These are phyloP conservation scores for Sesia apiformis DNA, from an alignment of 2,888 invertebrate genomes.

Conservation along the genomic window DNA sequence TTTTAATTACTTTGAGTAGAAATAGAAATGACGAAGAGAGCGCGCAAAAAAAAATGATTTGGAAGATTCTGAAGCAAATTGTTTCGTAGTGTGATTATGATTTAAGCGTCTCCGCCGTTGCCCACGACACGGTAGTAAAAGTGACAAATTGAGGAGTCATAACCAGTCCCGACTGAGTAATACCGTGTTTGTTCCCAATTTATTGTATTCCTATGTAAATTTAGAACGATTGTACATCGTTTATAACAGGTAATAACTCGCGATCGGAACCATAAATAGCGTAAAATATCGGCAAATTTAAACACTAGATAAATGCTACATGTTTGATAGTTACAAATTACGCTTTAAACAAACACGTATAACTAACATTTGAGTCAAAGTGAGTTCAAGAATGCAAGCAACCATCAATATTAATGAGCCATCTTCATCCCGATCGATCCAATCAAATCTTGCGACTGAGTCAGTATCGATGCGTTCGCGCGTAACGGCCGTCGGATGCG, in stretches of 20 bases:
- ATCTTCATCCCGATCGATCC: slow-evolving; percentile 26
- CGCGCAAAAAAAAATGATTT: slow-evolving; percentile 26
- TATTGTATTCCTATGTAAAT: slow-evolving; percentile 26
- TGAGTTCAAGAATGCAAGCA: slow-evolving; percentile 30
- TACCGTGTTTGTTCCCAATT: slow-evolving; percentile 26
- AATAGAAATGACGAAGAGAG: slow-evolving; percentile 63
- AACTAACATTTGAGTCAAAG: slow-evolving; percentile 13
- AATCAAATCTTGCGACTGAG: slow-evolving; percentile 53
- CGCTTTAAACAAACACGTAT: background rate
- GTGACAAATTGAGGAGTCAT: slow-evolving; percentile 36
- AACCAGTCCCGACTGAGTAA: slow-evolving; percentile 25
- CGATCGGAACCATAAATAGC: background rate
- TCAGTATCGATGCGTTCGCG: slow-evolving; percentile 63
- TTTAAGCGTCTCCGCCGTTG: slow-evolving; percentile 24
- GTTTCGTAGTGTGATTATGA: slow-evolving; percentile 30
- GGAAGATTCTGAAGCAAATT: slow-evolving; percentile 8
- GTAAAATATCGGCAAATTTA: background rate
- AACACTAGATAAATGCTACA: background rate
- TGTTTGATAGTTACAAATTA: background rate
- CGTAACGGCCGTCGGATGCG: slow-evolving; percentile 72
- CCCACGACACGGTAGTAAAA: slow-evolving; percentile 35
- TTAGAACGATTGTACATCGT: slow-evolving; percentile 5
- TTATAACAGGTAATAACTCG: background rate
- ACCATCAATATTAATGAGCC: slow-evolving; percentile 46
- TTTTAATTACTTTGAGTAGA: slow-evolving; percentile 72